Conservation (phyloP, 64 coral and sea anemone genomes). For the Montipora sp. region DNA sequence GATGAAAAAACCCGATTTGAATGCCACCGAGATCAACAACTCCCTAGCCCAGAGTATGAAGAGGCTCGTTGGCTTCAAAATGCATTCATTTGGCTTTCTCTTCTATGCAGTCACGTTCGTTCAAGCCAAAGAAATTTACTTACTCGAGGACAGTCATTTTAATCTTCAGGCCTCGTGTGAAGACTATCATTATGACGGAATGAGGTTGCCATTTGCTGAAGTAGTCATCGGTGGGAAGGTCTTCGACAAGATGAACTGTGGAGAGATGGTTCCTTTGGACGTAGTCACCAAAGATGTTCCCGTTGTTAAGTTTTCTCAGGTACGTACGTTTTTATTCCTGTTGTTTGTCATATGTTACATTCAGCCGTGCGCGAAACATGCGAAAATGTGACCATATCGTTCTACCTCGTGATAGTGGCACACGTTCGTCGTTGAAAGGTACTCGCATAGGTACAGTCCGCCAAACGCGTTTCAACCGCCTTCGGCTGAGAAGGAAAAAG, state of each 20-base stretch:
- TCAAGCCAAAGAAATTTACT: neutral
- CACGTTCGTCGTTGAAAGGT: too few relatives aligned
- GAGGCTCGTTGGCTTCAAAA: neutral
- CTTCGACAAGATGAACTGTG: slow-evolving; percentile 18
- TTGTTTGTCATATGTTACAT: neutral
- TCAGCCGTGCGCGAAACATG: neutral
- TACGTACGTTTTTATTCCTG: neutral
- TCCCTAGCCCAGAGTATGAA: neutral
- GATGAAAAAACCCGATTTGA: neutral
- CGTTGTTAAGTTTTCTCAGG: slow-evolving; percentile 27
- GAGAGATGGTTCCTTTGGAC: slow-evolving; percentile 4
- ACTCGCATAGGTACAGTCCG: too few relatives aligned
- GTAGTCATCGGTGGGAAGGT: neutral
- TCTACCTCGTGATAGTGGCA: too few relatives aligned
- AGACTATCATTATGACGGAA: slow-evolving; percentile 1
- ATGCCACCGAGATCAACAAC: neutral
- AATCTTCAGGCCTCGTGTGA: neutral
- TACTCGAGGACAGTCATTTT: slow-evolving; percentile 17
- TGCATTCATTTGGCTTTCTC: neutral
- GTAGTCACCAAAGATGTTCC: slow-evolving; percentile 14
- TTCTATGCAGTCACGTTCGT: neutral
- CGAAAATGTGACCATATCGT: too few relatives aligned
- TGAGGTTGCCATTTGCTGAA: slow-evolving; percentile 1
- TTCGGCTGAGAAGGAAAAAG: too few relatives aligned
- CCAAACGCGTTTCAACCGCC: too few relatives aligned